These are phyloP conservation scores for Alentia gelatinosa DNA, from an alignment of 2,888 invertebrate species.

Conservation along the genomic window DNA sequence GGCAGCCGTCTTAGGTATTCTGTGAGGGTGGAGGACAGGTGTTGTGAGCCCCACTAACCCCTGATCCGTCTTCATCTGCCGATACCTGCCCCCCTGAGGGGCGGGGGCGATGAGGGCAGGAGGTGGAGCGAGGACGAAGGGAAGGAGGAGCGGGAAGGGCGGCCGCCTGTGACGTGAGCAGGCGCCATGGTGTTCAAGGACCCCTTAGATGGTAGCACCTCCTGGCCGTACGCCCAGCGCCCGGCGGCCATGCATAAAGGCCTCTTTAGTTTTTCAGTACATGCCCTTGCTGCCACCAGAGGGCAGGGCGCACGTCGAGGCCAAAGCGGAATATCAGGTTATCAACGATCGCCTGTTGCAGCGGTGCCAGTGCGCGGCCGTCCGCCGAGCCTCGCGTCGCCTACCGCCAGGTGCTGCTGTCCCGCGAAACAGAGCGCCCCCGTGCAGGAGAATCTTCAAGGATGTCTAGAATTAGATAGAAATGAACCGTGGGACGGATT, in stretches of 20 bases:
- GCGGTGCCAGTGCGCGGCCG: background rate
- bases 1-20: constrained; percentile 19
- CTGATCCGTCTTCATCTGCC: constrained; percentile 27
- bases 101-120: background rate
- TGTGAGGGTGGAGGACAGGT: constrained; percentile 2
- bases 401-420: background rate
- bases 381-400: background rate
- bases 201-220: background rate
- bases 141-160: background rate
- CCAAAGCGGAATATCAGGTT: background rate
- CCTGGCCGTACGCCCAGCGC: background rate
- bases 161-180: background rate
- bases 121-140: background rate
- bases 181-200: background rate
- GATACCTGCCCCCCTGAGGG: background rate
- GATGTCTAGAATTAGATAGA: too few relatives aligned
- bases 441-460: too few relatives aligned
- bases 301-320: background rate
- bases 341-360: constrained; percentile 14
- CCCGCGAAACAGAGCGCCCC: background rate
- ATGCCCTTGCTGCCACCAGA: constrained; percentile 9
- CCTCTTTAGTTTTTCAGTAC: background rate
- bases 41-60: background rate
- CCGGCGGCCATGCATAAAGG: background rate
- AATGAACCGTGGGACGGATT: too few relatives aligned